phyloP scores from a whole-genome alignment of 2,888 invertebrate species.

The Trisateles emortualis region DNA sequence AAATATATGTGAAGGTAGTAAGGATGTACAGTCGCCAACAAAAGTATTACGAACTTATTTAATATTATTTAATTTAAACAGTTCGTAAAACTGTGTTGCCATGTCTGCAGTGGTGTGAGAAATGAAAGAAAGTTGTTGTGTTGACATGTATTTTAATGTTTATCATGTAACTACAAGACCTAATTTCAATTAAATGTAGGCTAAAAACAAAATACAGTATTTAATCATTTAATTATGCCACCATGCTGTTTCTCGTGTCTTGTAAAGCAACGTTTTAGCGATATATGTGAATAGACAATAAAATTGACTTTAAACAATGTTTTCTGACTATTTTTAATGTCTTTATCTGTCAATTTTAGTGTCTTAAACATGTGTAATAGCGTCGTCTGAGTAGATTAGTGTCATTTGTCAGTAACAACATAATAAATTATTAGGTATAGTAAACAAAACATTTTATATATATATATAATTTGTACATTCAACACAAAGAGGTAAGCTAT shows the following conservation, averaged over 20 bases:
- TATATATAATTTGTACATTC: constrained; percentile 53
- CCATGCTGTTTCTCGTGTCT: constrained; percentile 71
- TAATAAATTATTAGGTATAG: constrained; percentile 22
- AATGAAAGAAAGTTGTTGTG: constrained; percentile 84
- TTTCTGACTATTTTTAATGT: constrained; percentile 8
- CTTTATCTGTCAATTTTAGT: constrained; percentile 42
- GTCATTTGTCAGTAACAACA: constrained; percentile 55
- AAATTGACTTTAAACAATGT: constrained; percentile 41
- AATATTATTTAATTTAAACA: background rate
- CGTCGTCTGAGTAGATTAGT: constrained; percentile 54
- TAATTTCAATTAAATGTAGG: constrained; percentile 74
- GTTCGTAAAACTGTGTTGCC: constrained; percentile 31
- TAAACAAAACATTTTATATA: constrained; percentile 40
- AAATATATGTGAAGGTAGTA: constrained; percentile 33
- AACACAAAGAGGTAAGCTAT: constrained; percentile 72
- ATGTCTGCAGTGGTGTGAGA: constrained; percentile 64
- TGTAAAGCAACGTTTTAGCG: constrained; percentile 56
- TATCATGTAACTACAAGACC: constrained; percentile 82
- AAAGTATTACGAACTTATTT: constrained; percentile 41
- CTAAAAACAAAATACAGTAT: constrained; percentile 68
- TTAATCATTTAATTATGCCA: constrained; percentile 58
- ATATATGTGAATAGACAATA: constrained; percentile 52
- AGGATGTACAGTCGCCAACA: constrained; percentile 51
- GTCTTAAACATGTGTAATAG: constrained; percentile 42
- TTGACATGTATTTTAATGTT: constrained; percentile 86